Conservation (phyloP, 2,113 vertebrate species). For the Saccopteryx bilineata region DNA sequence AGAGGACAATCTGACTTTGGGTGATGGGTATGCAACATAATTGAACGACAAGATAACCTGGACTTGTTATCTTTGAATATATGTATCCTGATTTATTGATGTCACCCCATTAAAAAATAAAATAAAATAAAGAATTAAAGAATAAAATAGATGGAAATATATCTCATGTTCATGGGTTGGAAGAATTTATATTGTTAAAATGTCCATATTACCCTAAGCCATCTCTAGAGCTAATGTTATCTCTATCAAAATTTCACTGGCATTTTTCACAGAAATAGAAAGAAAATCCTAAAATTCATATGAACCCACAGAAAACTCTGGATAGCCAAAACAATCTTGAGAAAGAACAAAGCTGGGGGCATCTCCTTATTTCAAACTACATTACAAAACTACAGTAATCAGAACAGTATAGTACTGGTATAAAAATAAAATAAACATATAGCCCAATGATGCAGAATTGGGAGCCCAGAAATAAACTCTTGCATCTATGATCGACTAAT, state of each 20-base stretch:
- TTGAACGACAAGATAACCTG: too few species aligned
- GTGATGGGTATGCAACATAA: too few species aligned
- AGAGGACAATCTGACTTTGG: too few species aligned
- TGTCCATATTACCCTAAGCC: not conserved
- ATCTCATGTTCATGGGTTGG: not conserved
- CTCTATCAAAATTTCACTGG: not conserved
- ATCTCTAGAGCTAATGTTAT: not conserved
- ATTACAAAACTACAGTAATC: not conserved
- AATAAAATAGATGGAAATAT: not conserved
- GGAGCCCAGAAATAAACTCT: not conserved
- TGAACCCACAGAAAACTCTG: not conserved
- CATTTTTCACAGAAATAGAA: slow-evolving; percentile 20
- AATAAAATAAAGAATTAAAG: not conserved
- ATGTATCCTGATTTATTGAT: too few species aligned
- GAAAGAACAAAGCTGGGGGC: not conserved
- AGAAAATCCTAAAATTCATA: not conserved
- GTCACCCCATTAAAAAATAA: too few species aligned
- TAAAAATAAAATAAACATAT: not conserved
- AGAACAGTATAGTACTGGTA: not conserved
- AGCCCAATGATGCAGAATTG: not conserved
- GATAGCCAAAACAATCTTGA: not conserved
- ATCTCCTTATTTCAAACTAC: not conserved
- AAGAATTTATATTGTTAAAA: not conserved
- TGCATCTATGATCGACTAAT: not conserved
- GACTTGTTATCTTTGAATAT: too few species aligned